Evolutionary conservation across 2,888 invertebrate species (phyloP).

Genomic region (Pilophorus perplexus): DNA sequence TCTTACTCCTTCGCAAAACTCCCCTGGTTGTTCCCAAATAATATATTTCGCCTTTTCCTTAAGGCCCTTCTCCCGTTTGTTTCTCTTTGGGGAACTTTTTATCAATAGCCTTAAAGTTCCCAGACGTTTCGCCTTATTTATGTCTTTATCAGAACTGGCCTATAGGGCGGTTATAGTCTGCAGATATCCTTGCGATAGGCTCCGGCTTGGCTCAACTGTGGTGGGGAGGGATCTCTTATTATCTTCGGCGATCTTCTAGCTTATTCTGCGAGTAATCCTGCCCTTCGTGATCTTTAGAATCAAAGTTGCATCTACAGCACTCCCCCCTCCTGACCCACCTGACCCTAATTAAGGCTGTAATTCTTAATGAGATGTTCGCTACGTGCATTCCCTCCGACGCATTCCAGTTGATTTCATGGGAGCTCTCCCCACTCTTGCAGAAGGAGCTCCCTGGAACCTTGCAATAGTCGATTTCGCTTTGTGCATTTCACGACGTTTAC

Average conservation of each 20-base stretch:
- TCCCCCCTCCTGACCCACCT: neutral
- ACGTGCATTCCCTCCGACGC: constrained; percentile 26
- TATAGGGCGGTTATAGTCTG: constrained; percentile 14
- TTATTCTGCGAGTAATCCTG: constrained; percentile 4
- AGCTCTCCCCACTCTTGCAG: neutral
- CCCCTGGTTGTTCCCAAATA: constrained; percentile 22
- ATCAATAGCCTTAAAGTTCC: constrained; percentile 25
- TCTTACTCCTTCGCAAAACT: neutral
- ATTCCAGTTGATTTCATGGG: constrained; percentile 25
- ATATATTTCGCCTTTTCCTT: constrained; percentile 32
- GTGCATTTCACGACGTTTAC: too few species aligned
- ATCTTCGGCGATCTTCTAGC: constrained; percentile 18
- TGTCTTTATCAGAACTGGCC: constrained; percentile 26
- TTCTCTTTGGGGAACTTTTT: constrained; percentile 25
- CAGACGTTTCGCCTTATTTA: constrained; percentile 15
- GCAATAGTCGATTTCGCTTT: too few species aligned
- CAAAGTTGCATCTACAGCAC: constrained; percentile 31
- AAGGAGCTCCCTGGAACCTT: neutral
- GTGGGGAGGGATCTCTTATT: constrained; percentile 10
- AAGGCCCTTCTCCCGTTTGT: constrained; percentile 8
- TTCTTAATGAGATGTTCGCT: constrained; percentile 34
- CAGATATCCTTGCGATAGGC: constrained; percentile 19
- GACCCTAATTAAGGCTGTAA: constrained; percentile 36
- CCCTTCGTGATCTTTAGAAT: constrained; percentile 36
- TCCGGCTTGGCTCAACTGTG: neutral